These are phyloP conservation scores for Myotis daubentonii DNA, from an alignment of 2,797 vertebrate genomes.

Conservation along the genomic window DNA sequence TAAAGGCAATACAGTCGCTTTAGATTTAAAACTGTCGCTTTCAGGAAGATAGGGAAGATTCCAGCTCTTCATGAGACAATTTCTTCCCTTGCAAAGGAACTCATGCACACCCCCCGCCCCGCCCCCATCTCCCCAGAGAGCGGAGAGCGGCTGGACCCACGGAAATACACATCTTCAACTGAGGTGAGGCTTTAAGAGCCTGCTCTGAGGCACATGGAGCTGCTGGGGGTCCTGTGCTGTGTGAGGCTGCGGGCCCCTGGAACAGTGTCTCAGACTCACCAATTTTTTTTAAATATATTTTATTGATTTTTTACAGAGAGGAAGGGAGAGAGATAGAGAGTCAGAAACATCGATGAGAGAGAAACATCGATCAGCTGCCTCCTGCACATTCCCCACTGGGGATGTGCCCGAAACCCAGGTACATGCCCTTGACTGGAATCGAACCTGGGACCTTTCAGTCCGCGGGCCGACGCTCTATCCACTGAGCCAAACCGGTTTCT, in stretches of 20 bases:
- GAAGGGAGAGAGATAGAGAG: too few species aligned
- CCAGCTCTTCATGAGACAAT: neutral
- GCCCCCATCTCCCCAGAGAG: neutral
- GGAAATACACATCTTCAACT: neutral
- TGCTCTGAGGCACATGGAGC: neutral
- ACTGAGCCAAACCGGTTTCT: too few species aligned
- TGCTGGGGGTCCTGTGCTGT: neutral
- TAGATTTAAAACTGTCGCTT: neutral
- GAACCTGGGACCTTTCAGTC: too few species aligned
- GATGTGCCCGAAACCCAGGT: too few species aligned
- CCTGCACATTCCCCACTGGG: too few species aligned
- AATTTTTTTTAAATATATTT: too few species aligned
- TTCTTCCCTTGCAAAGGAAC: neutral
- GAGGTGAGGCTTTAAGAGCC: neutral
- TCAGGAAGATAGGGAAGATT: neutral
- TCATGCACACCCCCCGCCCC: neutral
- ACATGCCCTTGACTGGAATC: too few species aligned
- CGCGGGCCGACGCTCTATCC: too few species aligned
- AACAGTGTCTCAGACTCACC: neutral
- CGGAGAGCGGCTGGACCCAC: neutral
- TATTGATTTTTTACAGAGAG: too few species aligned
- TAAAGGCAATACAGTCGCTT: neutral
- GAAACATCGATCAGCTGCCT: too few species aligned
- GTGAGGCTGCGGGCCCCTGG: neutral
- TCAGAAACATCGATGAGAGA: too few species aligned